Percentiles rank a stretch among this genome's conserved stretches.
These are phyloP conservation scores for Chionis minor DNA, from an alignment of 2,113 vertebrate species.

Conservation along the genomic window DNA sequence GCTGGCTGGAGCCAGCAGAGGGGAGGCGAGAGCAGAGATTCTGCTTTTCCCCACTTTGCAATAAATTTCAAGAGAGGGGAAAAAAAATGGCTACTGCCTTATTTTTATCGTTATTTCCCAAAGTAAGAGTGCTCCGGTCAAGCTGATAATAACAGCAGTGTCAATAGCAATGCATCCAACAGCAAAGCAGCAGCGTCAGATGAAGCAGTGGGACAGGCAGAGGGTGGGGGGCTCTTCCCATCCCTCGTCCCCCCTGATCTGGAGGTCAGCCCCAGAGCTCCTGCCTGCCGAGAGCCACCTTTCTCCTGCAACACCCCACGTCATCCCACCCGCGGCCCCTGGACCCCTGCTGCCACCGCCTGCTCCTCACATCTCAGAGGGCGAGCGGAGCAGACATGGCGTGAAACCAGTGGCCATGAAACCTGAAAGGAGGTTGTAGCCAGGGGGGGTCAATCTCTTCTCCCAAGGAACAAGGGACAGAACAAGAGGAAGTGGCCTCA, in stretches of 20 bases:
- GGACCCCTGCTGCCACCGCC: fast-evolving
- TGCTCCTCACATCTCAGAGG: not conserved
- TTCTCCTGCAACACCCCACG: not conserved
- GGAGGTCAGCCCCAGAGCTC: too few species aligned
- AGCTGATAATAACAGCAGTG: not conserved
- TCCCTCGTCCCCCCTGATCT: fast-evolving
- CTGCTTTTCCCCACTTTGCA: not conserved
- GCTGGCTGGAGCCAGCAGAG: constrained; percentile 29
- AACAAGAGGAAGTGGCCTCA: too few species aligned
- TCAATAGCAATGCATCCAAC: fast-evolving
- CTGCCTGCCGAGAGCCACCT: not conserved
- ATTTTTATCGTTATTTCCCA: not conserved
- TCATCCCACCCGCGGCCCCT: fast-evolving
- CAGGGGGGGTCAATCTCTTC: too few species aligned
- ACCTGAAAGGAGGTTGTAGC: too few species aligned
- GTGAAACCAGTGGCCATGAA: not conserved
- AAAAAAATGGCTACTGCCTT: not conserved
- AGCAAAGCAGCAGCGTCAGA: fast-evolving
- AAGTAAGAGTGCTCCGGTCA: fast-evolving
- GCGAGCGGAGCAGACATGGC: fast-evolving
- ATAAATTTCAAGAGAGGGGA: not conserved
- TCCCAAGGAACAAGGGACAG: too few species aligned
- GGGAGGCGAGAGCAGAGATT: constrained; percentile 54
- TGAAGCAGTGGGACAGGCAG: not conserved
- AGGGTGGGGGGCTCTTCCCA: not conserved